Conservation (phyloP, 2,113 vertebrate genomes). For the Lathamus discolor region DNA sequence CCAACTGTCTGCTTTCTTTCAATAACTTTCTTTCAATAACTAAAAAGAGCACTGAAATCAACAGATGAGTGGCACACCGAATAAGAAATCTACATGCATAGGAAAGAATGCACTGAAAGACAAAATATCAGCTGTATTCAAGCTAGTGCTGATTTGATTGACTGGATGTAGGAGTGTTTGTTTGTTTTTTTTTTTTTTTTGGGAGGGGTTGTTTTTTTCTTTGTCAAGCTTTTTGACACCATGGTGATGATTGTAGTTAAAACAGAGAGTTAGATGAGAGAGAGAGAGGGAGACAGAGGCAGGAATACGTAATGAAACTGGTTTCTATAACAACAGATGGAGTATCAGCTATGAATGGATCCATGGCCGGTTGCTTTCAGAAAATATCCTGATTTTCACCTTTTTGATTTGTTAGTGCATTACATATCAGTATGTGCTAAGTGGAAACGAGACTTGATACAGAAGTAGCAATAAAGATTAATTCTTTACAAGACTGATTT, state of each 20-base stretch:
- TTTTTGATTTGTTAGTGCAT: not conserved
- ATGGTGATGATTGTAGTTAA: not conserved
- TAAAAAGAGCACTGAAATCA: not conserved
- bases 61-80: not conserved
- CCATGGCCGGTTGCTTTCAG: not conserved
- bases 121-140: not conserved
- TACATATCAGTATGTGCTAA: not conserved
- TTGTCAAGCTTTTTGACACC: not conserved
- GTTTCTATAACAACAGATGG: conserved; percentile 44
- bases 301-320: not conserved
- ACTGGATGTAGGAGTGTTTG: not conserved
- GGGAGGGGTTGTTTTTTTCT: not conserved
- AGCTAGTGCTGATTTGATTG: not conserved
- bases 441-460: not conserved
- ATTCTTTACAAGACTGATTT: not conserved
- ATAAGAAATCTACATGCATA: not conserved
- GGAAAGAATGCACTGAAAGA: not conserved
- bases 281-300: not conserved
- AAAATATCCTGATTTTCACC: not conserved
- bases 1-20: not conserved
- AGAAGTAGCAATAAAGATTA: not conserved
- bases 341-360: not conserved
- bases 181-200: not conserved
- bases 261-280: not conserved
- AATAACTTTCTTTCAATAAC: not conserved